These are phyloP conservation scores for Napeogenes sylphis DNA, from an alignment of 2,888 invertebrate species.

Conservation along the genomic window DNA sequence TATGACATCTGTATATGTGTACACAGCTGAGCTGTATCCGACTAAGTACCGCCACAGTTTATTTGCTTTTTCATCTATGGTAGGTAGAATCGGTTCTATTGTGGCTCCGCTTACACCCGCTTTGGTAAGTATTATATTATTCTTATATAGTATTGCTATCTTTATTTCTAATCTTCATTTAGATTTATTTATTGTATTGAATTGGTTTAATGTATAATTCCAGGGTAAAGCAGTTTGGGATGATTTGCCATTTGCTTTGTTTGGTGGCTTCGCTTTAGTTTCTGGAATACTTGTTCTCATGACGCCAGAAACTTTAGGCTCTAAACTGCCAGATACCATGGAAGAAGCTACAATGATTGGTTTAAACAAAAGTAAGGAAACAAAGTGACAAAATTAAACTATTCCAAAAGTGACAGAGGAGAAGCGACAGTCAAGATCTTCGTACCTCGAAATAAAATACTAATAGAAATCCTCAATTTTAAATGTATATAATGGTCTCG, in stretches of 20 bases:
- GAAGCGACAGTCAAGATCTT: too few species aligned
- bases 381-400: background rate
- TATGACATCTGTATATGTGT: slow-evolving; percentile 76
- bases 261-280: slow-evolving; percentile 67
- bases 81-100: slow-evolving; percentile 80
- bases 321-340: slow-evolving; percentile 59
- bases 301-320: slow-evolving; percentile 78
- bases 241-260: slow-evolving; percentile 73
- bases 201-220: slow-evolving; percentile 7
- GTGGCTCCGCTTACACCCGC: slow-evolving; percentile 79
- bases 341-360: slow-evolving; percentile 39
- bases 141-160: too few species aligned
- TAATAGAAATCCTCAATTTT: too few species aligned
- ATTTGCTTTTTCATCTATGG: slow-evolving; percentile 79
- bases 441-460: too few species aligned
- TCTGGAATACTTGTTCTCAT: slow-evolving; percentile 72
- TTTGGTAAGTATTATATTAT: slow-evolving; percentile 53
- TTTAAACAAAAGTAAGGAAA: slow-evolving; percentile 17
- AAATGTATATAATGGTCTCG: too few species aligned
- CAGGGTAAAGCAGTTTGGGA: slow-evolving; percentile 54
- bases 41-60: slow-evolving; percentile 78
- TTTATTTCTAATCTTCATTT: too few species aligned
- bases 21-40: slow-evolving; percentile 80
- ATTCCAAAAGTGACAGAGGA: too few species aligned
- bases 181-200: too few species aligned